Conservation (phyloP, 2,888 invertebrate species). For the Onchidella celtica region DNA sequence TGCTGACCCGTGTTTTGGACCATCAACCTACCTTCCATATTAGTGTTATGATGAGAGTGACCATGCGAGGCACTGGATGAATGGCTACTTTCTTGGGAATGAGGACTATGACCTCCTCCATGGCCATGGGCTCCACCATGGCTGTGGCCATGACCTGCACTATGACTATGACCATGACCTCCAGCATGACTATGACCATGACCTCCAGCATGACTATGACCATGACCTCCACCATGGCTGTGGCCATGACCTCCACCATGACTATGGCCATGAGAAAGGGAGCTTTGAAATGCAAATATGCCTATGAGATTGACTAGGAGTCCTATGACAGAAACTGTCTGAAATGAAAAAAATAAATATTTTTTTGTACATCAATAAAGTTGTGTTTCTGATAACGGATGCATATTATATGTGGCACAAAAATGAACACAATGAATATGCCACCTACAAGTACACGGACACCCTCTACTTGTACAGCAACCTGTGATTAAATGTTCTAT, state of each 20-base stretch:
- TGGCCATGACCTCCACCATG: conserved; percentile 78
- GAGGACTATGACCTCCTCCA: conserved; percentile 29
- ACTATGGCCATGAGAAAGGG: conserved; percentile 76
- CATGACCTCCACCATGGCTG: conserved; percentile 63
- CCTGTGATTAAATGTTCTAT: too few species aligned
- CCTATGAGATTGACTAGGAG: conserved; percentile 83
- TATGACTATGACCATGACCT: conserved; percentile 56
- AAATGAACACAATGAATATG: too few species aligned
- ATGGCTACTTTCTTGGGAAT: conserved; percentile 3
- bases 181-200: conserved; percentile 57
- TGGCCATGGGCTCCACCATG: conserved; percentile 56
- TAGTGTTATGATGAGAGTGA: conserved; percentile 80
- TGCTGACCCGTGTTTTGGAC: too few species aligned
- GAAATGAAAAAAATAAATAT: conserved; percentile 59
- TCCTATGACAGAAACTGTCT: conserved; percentile 83
- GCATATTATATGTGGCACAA: too few species aligned
- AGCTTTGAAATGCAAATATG: conserved; percentile 81
- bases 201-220: conserved; percentile 66
- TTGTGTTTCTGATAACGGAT: too few species aligned
- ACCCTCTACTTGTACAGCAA: too few species aligned
- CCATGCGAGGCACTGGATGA: conserved; percentile 54
- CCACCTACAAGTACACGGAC: too few species aligned
- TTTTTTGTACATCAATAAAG: too few species aligned
- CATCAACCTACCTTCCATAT: conserved; percentile 81
- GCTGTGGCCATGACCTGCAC: conserved; percentile 57